These are phyloP conservation scores for Scolanthus callimorphus DNA, from an alignment of 92 coral and sea anemone genomes.

Conservation along the genomic window DNA sequence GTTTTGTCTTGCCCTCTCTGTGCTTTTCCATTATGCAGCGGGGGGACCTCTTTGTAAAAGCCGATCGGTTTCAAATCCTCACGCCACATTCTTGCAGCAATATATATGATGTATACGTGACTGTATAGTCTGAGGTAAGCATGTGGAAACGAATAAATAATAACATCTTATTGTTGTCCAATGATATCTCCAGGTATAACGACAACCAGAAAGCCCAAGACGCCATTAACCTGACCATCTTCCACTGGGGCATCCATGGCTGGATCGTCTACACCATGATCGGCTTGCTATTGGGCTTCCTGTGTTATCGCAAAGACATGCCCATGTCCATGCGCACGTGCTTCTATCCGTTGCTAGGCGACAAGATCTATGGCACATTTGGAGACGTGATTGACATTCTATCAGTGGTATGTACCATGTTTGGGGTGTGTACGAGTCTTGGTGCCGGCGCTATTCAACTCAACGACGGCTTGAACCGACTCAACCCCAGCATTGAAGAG, in stretches of 20 bases:
- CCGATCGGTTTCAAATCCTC: too few relatives aligned
- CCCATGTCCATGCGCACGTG: constrained; percentile 96
- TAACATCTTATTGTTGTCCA: too few relatives aligned
- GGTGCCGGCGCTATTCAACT: constrained; percentile 90
- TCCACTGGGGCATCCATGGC: constrained; percentile 95
- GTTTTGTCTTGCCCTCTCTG: too few relatives aligned
- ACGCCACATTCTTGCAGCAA: too few relatives aligned
- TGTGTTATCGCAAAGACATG: constrained; percentile 68
- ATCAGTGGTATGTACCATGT: constrained; percentile 41
- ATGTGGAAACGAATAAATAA: too few relatives aligned
- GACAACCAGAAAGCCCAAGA: constrained; percentile 87
- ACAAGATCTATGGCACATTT: background rate
- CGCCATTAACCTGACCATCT: constrained; percentile 82
- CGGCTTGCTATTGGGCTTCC: constrained; percentile 74
- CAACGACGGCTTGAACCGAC: constrained; percentile 59
- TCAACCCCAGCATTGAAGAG: constrained; percentile 49
- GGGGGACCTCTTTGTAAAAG: too few relatives aligned
- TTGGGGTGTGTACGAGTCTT: constrained; percentile 94
- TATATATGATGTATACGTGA: too few relatives aligned
- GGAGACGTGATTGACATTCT: background rate
- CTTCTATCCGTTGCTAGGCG: constrained; percentile 56
- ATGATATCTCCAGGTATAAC: constrained; percentile 66
- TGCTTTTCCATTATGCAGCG: too few relatives aligned
- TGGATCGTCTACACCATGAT: constrained; percentile 90
- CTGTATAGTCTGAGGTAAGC: too few relatives aligned